phyloP scores from a whole-genome alignment of 2,888 invertebrate genomes.

The Eugnorisma glareosa region DNA sequence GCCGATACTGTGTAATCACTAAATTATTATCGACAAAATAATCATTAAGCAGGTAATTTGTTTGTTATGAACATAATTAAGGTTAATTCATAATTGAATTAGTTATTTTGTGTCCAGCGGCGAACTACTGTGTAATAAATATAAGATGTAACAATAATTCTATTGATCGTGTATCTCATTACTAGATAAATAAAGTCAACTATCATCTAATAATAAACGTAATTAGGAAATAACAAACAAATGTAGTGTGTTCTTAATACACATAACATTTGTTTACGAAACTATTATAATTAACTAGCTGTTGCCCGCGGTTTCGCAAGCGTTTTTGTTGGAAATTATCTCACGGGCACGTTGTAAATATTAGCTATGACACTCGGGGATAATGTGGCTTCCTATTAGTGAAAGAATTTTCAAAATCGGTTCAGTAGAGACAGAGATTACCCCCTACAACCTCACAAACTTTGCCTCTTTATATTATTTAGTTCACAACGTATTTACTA shows the following conservation, averaged over 20 bases:
- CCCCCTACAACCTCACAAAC: too few species aligned
- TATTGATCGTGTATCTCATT: neutral
- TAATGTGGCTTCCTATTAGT: too few species aligned
- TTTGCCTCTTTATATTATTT: too few species aligned
- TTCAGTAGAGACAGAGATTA: too few species aligned
- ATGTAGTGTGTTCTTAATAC: neutral
- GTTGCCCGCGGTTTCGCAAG: too few species aligned
- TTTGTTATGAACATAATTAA: conserved; percentile 27
- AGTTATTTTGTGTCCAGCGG: neutral
- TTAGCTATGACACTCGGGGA: too few species aligned
- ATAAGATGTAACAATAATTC: neutral
- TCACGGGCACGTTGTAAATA: too few species aligned
- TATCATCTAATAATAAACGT: conserved; percentile 2
- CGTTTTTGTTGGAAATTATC: too few species aligned
- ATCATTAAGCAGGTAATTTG: conserved; percentile 26
- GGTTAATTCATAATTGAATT: conserved; percentile 29
- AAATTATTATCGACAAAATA: conserved; percentile 6
- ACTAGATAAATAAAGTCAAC: conserved; percentile 16
- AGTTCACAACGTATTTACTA: too few species aligned
- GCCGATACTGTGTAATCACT: conserved; percentile 7
- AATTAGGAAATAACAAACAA: neutral
- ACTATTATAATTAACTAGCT: neutral
- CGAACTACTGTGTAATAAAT: too few species aligned
- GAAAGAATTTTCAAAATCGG: too few species aligned
- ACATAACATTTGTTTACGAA: neutral